phyloP scores from a whole-genome alignment of 2,113 vertebrate genomes.

The Scatophagus argus region DNA sequence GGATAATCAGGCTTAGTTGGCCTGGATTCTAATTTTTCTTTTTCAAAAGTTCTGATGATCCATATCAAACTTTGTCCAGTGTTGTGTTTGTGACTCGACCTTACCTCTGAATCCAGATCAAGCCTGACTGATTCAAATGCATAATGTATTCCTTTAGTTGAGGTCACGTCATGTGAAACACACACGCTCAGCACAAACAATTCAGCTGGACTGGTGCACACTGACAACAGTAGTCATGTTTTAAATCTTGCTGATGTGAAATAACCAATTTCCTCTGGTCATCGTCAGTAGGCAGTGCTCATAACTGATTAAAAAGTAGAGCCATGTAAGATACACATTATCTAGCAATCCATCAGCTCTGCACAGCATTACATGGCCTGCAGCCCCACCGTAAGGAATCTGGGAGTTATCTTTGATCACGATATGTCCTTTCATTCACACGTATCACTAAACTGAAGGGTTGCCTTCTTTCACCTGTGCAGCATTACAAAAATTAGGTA shows the following conservation, averaged over 20 bases:
- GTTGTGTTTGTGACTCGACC: neutral
- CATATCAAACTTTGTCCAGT: conserved; percentile 14
- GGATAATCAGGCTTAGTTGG: conserved; percentile 30
- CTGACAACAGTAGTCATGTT: neutral
- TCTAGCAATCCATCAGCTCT: too few relatives aligned
- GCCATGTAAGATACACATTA: too few relatives aligned
- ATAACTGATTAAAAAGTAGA: neutral
- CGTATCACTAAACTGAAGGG: too few relatives aligned
- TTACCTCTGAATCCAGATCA: neutral
- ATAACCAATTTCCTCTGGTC: neutral
- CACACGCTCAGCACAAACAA: neutral
- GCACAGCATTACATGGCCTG: too few relatives aligned
- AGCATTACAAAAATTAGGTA: too few relatives aligned
- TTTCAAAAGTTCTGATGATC: conserved; percentile 23
- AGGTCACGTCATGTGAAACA: conserved; percentile 1
- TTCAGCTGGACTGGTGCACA: neutral
- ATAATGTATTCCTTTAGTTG: conserved; percentile 29
- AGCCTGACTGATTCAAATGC: neutral
- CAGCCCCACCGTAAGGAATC: too few relatives aligned
- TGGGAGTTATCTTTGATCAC: too few relatives aligned
- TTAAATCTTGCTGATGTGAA: neutral
- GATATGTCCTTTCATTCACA: too few relatives aligned
- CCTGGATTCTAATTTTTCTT: neutral
- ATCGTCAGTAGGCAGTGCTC: neutral
- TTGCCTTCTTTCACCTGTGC: too few relatives aligned